A percentile compares a stretch with the other conserved stretches of the same genome.
Evolutionary conservation across 2,888 invertebrate genomes (phyloP).

Genomic region (Dryobota labecula): DNA sequence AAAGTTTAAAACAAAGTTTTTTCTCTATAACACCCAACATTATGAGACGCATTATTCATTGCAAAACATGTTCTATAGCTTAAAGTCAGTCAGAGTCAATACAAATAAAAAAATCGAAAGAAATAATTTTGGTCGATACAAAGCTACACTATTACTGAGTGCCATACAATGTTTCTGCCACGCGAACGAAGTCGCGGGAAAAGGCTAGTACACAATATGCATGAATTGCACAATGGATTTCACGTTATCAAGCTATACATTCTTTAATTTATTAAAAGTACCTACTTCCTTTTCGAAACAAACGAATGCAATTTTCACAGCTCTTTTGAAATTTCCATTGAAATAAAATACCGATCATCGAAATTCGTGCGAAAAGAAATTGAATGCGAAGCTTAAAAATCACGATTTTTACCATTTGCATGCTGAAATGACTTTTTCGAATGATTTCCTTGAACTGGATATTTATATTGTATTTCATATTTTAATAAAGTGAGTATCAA

Average conservation of each 20-base stretch:
- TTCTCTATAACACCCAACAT: too few relatives aligned
- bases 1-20: too few relatives aligned
- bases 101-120: too few relatives aligned
- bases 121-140: too few relatives aligned
- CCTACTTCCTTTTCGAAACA: background rate
- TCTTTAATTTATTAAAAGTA: background rate
- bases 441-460: background rate
- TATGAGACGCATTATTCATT: too few relatives aligned
- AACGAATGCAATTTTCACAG: conserved; percentile 22
- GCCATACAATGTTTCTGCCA: too few relatives aligned
- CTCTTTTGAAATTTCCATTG: conserved; percentile 2
- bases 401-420: background rate
- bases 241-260: background rate
- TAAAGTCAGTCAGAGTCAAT: too few relatives aligned
- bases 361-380: background rate
- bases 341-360: conserved; percentile 14
- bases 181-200: too few relatives aligned
- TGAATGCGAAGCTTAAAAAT: background rate
- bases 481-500: too few relatives aligned
- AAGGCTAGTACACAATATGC: background rate
- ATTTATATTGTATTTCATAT: background rate
- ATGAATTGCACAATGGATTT: background rate
- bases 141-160: too few relatives aligned
- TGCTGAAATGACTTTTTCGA: background rate
- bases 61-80: too few relatives aligned